Evolutionary conservation across 2,797 vertebrate genomes (phyloP).

Genomic region (Phoeniculus purpureus): DNA sequence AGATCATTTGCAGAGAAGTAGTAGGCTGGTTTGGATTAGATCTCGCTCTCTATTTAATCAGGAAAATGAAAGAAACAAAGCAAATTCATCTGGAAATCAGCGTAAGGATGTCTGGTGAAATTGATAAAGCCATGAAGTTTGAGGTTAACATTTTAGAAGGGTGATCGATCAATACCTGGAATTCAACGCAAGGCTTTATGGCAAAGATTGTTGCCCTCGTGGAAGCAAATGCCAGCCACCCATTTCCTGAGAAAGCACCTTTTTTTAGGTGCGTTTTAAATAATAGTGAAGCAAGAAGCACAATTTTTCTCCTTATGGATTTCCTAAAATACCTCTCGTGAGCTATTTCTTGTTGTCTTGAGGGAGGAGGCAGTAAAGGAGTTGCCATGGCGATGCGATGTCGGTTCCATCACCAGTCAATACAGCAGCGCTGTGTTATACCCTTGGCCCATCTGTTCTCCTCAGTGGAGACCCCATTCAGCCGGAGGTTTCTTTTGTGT

Average conservation of each 20-base stretch:
- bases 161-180: neutral
- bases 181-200: rapidly evolving
- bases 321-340: conserved; percentile 55
- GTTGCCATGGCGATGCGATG: conserved; percentile 57
- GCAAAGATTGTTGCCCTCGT: neutral
- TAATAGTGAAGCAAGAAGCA: conserved; percentile 23
- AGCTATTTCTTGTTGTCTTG: conserved; percentile 49
- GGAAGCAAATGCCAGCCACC: neutral
- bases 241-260: neutral
- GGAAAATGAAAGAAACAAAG: neutral
- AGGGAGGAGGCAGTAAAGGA: conserved; percentile 41
- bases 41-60: neutral
- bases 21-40: neutral
- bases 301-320: conserved; percentile 18
- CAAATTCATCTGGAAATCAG: neutral
- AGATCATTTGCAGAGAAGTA: neutral
- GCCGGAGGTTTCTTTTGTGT: conserved; percentile 52
- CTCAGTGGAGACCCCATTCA: conserved; percentile 52
- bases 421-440: neutral
- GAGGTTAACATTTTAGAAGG: neutral
- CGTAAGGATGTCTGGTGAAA: neutral
- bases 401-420: conserved; percentile 58
- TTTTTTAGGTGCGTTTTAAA: conserved; percentile 26
- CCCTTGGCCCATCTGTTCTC: conserved; percentile 61
- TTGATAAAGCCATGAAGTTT: neutral